phyloP scores from a whole-genome alignment of 2,888 invertebrate genomes.

The Dioctria rufipes region DNA sequence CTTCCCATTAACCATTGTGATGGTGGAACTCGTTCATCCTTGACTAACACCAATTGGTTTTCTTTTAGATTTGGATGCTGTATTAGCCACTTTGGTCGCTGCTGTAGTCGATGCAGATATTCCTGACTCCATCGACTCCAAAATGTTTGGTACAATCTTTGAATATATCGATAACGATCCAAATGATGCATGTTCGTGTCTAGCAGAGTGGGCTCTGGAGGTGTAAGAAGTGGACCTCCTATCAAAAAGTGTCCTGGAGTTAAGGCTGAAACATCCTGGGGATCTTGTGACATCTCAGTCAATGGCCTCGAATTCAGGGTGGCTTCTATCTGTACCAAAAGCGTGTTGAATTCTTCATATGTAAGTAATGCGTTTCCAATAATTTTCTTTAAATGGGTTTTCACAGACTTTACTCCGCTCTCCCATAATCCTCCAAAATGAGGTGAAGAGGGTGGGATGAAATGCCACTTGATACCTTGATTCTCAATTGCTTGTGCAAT shows the following conservation, averaged over 20 bases:
- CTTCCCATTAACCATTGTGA: no score
- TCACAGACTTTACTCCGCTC: background rate
- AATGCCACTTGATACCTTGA: background rate
- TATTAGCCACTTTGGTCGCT: no score
- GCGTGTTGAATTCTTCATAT: background rate
- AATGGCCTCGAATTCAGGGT: background rate
- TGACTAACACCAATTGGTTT: no score
- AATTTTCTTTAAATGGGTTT: background rate
- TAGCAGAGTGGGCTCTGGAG: no score
- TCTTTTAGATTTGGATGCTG: no score
- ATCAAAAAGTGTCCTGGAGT: constrained; percentile 28
- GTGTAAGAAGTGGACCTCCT: no score
- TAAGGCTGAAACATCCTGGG: no score
- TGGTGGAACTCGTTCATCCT: no score
- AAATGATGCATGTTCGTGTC: background rate
- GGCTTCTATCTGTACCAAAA: background rate
- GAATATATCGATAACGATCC: no score
- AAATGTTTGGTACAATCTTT: no score
- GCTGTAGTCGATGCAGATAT: no score
- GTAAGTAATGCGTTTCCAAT: background rate
- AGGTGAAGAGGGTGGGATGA: constrained; percentile 8
- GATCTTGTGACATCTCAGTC: background rate
- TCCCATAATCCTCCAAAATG: constrained; percentile 17
- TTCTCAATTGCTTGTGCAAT: background rate
- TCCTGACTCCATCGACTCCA: no score